These are phyloP conservation scores for Ptychadena robeensis DNA, from an alignment of 2,797 vertebrate genomes.

Conservation along the genomic window DNA sequence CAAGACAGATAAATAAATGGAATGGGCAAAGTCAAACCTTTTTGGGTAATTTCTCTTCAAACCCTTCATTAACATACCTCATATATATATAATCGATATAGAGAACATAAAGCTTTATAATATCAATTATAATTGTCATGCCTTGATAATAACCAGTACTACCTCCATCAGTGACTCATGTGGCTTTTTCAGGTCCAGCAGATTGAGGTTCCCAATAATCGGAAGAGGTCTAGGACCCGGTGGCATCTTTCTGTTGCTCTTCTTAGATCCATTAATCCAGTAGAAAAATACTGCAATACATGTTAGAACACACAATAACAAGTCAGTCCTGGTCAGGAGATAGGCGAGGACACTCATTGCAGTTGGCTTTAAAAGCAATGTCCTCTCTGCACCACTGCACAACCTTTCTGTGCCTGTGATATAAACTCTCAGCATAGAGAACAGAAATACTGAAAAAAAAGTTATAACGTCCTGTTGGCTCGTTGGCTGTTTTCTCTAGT, in stretches of 20 bases:
- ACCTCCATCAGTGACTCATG: slow-evolving; percentile 41
- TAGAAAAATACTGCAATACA: slow-evolving; percentile 19
- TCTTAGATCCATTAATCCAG: slow-evolving; percentile 25
- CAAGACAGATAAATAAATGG: too few species aligned
- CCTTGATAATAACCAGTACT: too few species aligned
- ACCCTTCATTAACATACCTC: too few species aligned
- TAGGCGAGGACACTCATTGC: slow-evolving; percentile 11
- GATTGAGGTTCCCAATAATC: slow-evolving; percentile 37
- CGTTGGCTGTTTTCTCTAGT: too few species aligned
- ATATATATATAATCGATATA: too few species aligned
- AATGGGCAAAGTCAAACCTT: too few species aligned
- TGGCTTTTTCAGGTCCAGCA: slow-evolving; percentile 13
- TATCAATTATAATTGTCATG: too few species aligned
- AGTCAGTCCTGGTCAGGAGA: slow-evolving; percentile 5
- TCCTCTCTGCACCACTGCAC: neutral
- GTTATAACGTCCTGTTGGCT: too few species aligned
- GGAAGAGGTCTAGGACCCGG: slow-evolving; percentile 37
- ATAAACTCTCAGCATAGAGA: too few species aligned
- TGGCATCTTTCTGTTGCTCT: slow-evolving; percentile 20
- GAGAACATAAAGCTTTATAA: too few species aligned
- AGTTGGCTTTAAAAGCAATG: neutral
- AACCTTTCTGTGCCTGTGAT: slow-evolving; percentile 1
- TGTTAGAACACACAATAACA: slow-evolving; percentile 16
- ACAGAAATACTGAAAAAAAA: too few species aligned
- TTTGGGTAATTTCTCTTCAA: too few species aligned